Evolutionary conservation across 2,113 vertebrate genomes (phyloP).

Genomic region (Zosterops japonicus): DNA sequence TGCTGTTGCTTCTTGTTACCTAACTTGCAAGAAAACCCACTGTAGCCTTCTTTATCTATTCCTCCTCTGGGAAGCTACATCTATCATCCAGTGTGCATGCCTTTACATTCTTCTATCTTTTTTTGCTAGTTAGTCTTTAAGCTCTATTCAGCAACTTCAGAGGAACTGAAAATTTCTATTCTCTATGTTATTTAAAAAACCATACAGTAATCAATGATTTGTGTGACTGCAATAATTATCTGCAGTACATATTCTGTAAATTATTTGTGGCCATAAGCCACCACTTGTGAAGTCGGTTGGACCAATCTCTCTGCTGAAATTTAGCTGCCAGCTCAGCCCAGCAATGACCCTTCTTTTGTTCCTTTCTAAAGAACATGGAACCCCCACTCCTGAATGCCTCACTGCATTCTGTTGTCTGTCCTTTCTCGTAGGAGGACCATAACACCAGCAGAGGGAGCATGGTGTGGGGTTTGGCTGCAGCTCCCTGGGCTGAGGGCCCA

Average conservation of each 20-base stretch:
- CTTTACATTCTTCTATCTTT: neutral
- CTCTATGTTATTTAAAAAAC: neutral
- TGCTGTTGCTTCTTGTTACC: neutral
- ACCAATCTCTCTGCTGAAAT: neutral
- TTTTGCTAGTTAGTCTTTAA: neutral
- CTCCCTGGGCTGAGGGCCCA: neutral
- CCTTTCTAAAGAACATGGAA: neutral
- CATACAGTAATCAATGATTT: neutral
- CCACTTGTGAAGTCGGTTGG: neutral
- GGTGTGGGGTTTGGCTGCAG: neutral
- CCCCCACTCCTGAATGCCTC: rapidly evolving
- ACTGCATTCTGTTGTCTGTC: neutral
- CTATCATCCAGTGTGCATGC: neutral
- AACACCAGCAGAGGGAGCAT: constrained; percentile 39
- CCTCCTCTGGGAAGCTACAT: neutral
- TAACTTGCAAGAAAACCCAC: neutral
- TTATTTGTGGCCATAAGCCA: neutral
- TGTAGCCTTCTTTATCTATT: neutral
- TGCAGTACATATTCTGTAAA: too few species aligned
- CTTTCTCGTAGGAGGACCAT: neutral
- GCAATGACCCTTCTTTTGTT: neutral
- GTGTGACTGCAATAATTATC: neutral
- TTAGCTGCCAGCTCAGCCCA: neutral
- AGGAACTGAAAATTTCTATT: neutral
- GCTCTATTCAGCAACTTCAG: neutral